These are phyloP conservation scores for Ciconia maguari DNA, from an alignment of 2,113 vertebrate species.

Conservation along the genomic window DNA sequence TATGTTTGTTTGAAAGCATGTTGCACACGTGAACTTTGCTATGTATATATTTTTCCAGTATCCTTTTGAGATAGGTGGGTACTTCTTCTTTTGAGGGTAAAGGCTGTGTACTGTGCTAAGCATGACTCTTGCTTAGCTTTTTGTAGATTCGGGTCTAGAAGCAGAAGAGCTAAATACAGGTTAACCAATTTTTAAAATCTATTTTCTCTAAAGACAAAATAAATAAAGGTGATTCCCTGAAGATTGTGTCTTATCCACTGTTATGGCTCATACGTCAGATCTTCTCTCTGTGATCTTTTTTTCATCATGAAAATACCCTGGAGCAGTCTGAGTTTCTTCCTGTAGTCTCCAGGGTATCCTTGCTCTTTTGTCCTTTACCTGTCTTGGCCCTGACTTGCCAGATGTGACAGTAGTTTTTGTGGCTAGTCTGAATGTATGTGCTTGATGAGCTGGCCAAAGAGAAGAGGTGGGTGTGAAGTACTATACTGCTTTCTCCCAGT, in stretches of 20 bases:
- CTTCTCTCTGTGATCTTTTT: background rate
- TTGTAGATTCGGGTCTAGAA: background rate
- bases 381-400: background rate
- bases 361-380: background rate
- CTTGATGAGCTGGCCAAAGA: background rate
- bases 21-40: background rate
- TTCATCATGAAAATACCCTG: background rate
- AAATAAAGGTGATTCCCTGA: background rate
- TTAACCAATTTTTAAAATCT: background rate
- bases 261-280: background rate
- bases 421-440: background rate
- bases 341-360: background rate
- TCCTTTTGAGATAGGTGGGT: background rate
- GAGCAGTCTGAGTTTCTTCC: background rate
- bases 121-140: background rate
- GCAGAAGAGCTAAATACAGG: background rate
- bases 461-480: background rate
- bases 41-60: background rate
- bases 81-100: background rate
- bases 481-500: accelerated
- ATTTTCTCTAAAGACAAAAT: background rate
- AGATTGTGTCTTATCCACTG: background rate
- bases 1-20: background rate
- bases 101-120: background rate
- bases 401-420: background rate